phyloP scores from a whole-genome alignment of 2,797 vertebrate genomes.

The Halcyon badia region DNA sequence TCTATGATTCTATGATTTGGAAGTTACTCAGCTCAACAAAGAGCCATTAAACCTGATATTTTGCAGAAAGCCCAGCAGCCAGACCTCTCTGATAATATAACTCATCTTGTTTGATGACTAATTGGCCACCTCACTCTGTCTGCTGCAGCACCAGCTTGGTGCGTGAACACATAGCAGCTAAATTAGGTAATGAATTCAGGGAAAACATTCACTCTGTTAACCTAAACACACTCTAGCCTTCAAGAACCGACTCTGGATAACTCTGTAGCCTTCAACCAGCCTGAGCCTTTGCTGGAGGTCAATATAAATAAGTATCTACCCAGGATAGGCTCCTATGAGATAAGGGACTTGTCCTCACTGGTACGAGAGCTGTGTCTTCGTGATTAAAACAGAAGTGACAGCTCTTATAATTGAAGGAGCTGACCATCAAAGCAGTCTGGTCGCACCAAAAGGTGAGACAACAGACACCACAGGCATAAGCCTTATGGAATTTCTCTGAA shows the following conservation, averaged over 20 bases:
- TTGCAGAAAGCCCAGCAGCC: not conserved
- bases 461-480: not conserved
- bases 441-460: not conserved
- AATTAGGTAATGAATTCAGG: not conserved
- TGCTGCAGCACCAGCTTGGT: not conserved
- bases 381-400: not conserved
- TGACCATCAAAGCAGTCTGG: not conserved
- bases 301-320: not conserved
- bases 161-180: accelerated
- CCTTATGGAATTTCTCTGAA: not conserved
- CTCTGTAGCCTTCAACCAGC: not conserved
- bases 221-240: accelerated
- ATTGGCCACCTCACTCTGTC: not conserved
- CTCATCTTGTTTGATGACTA: not conserved
- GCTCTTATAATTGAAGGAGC: not conserved
- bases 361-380: accelerated
- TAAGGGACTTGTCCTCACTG: not conserved
- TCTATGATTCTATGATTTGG: too few species aligned
- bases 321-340: accelerated
- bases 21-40: not conserved
- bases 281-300: not conserved
- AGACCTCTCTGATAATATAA: not conserved
- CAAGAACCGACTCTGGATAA: not conserved
- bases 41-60: not conserved
- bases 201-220: not conserved